Percentiles rank a stretch among this genome's conserved stretches.
Conservation (phyloP, 1,140 invertebrate species). For the Lasioglossum baleicum region DNA sequence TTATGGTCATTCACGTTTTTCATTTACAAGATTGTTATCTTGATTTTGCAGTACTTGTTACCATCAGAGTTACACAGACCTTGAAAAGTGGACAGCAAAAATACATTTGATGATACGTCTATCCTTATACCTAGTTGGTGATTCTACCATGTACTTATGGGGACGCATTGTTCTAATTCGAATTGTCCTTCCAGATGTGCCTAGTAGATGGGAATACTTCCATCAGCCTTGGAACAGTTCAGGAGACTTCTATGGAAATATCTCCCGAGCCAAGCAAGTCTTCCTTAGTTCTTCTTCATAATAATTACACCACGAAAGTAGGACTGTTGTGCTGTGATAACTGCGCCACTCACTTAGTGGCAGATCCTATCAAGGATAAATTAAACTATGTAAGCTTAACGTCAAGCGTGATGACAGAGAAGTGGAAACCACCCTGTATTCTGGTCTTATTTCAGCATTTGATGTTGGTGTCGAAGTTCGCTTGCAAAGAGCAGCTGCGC, state of each 20-base stretch:
- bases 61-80: too few species aligned
- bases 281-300: slow-evolving; percentile 37
- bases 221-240: slow-evolving; percentile 40
- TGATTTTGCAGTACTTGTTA: too few species aligned
- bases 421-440: too few species aligned
- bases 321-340: slow-evolving; percentile 32
- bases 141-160: background rate
- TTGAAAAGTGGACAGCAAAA: too few species aligned
- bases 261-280: background rate
- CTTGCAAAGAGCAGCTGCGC: slow-evolving; percentile 37
- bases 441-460: slow-evolving; percentile 51
- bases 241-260: slow-evolving; percentile 46
- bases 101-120: too few species aligned
- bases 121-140: too few species aligned
- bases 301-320: slow-evolving; percentile 25
- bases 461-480: slow-evolving; percentile 34
- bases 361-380: background rate
- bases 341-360: background rate
- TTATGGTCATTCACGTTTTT: too few species aligned
- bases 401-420: too few species aligned
- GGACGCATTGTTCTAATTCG: slow-evolving; percentile 28
- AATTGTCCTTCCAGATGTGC: slow-evolving; percentile 16
- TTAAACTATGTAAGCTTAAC: slow-evolving; percentile 29
- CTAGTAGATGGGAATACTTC: background rate
- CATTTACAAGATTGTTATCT: too few species aligned